A percentile compares a stretch with the other conserved stretches of the same genome.
phyloP scores from a whole-genome alignment of 2,888 invertebrate genomes.

The Thymelicus lineola region DNA sequence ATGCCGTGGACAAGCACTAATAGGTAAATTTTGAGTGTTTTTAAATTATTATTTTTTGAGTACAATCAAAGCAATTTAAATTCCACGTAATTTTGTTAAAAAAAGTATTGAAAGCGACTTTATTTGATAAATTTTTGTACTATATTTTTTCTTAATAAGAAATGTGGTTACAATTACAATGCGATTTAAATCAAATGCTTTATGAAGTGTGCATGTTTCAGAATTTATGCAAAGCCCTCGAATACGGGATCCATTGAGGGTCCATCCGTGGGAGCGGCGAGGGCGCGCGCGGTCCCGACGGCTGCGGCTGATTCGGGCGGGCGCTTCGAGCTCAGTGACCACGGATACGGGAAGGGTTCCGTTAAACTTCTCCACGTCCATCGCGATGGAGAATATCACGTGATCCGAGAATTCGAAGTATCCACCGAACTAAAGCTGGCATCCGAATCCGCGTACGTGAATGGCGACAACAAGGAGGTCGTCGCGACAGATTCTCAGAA shows the following conservation, averaged over 20 bases:
- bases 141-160: too few species aligned
- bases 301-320: conserved; percentile 77
- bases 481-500: conserved; percentile 94
- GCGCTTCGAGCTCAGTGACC: conserved; percentile 86
- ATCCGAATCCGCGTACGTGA: conserved; percentile 89
- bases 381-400: conserved; percentile 87
- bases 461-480: conserved; percentile 91
- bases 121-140: too few species aligned
- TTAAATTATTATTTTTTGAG: background rate
- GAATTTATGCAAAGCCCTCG: conserved; percentile 81
- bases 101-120: too few species aligned
- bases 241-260: conserved; percentile 68
- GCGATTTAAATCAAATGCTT: background rate
- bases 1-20: conserved; percentile 83
- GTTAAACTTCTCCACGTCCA: conserved; percentile 90
- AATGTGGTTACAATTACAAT: background rate
- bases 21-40: conserved; percentile 60
- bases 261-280: conserved; percentile 38
- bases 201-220: conserved; percentile 49
- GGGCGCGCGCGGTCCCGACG: conserved; percentile 56
- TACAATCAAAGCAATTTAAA: too few species aligned
- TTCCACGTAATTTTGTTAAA: too few species aligned
- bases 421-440: conserved; percentile 89
- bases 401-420: conserved; percentile 90
- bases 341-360: conserved; percentile 90